Evolutionary conservation across 2,888 invertebrate genomes (phyloP).

Genomic region (Resseliella maxima): DNA sequence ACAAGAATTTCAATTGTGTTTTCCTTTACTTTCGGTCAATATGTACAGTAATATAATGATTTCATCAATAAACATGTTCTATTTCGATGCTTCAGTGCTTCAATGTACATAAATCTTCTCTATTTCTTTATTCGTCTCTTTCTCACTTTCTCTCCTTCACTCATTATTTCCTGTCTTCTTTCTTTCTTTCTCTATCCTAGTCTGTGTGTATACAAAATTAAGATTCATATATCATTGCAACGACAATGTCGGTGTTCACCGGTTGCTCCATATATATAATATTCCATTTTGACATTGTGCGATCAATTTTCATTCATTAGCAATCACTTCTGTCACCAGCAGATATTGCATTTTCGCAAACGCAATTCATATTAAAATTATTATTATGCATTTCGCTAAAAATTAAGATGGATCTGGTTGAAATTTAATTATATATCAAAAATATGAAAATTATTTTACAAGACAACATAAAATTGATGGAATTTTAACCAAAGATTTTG

Average conservation of each 20-base stretch:
- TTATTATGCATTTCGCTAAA: not conserved
- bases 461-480: too few species aligned
- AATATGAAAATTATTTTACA: not conserved
- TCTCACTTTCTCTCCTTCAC: too few species aligned
- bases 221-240: not conserved
- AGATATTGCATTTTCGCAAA: not conserved
- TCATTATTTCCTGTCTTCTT: too few species aligned
- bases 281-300: not conserved
- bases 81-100: too few species aligned
- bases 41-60: not conserved
- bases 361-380: not conserved
- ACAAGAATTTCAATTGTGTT: slow-evolving; percentile 17
- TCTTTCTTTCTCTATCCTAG: too few species aligned
- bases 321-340: not conserved
- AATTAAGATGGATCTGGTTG: too few species aligned
- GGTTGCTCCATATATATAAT: too few species aligned
- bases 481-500: not conserved
- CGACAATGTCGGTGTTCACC: not conserved
- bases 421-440: not conserved
- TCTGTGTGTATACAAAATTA: not conserved
- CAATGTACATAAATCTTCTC: too few species aligned
- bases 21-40: not conserved
- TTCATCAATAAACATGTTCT: not conserved
- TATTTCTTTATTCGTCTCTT: too few species aligned
- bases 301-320: slow-evolving; percentile 2